Conservation (phyloP, 2,888 invertebrate species). For the Myopa testacea region DNA sequence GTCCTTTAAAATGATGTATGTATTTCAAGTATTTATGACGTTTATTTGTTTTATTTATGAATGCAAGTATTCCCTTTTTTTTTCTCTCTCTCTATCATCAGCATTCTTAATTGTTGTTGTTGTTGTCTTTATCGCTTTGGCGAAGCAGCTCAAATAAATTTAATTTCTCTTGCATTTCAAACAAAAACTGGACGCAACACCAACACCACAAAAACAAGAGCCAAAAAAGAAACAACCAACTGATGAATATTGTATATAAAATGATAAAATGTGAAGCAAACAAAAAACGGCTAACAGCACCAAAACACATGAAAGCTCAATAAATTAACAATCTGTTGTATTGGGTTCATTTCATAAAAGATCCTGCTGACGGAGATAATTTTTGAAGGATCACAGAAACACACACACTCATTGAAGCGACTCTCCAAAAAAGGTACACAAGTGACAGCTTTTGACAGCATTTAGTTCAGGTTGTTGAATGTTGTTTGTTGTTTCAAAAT, state of each 20-base stretch:
- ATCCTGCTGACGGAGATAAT: background rate
- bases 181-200: background rate
- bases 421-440: background rate
- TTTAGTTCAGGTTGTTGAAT: slow-evolving; percentile 27
- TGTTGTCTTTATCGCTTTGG: background rate
- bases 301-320: background rate
- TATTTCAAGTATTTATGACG: too few species aligned
- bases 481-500: slow-evolving; percentile 18
- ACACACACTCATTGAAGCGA: background rate
- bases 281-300: background rate
- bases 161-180: background rate
- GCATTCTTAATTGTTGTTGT: background rate
- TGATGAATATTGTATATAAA: background rate
- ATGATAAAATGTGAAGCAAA: background rate
- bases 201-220: background rate
- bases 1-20: too few species aligned
- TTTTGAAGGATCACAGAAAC: background rate
- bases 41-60: background rate
- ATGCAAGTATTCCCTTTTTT: background rate
- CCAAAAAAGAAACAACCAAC: background rate
- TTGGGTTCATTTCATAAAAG: background rate
- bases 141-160: background rate
- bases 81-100: background rate
- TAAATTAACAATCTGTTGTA: background rate
- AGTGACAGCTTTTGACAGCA: slow-evolving; percentile 13